Base-by-base conservation (phyloP, 2,113 vertebrate genomes). In the Phalacrocorax pelagicus region DNA sequence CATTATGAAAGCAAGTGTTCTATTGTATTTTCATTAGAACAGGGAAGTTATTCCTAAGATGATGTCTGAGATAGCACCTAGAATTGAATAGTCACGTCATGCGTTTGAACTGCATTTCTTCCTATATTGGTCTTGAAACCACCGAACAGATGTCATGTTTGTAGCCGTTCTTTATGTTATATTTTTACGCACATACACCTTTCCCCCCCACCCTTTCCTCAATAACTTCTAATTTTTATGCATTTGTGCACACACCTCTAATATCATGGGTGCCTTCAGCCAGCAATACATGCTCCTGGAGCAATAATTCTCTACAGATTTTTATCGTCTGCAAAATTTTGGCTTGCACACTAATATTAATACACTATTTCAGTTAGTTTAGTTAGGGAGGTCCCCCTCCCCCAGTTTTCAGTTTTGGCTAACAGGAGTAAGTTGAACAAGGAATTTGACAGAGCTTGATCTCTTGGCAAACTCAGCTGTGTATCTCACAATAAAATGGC, bases 391-490 rank as follows among this genome's bases (percentile, higher is more conserved):
- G 18, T 36, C 8, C 30, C 9, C 4, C 1, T 7, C 4, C 2
- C 4, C n/a, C 40, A 59, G 13, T 65, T 81, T 36, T 79, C 32
- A 65, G 24, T 83, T 94, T 88, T 94, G 70, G 51, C 52, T 91
- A 90, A 95, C 1, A 83, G 62, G 36, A 61, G 4, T 34, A 82
- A 90, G 81, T 32, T 90, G 86, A 92, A 93, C 61, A 79, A 65
- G 70, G 61, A 94, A 92, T 94, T 87, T 87, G 62, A 94, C 85
- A 89, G 94, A 88, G 82, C 91, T 73, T 69, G 87, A 96, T 95
- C 81, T 93, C 92, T 93, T 88, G 70, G 93, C 80, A 95, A 96
- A 97, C 57, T 96, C 82, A 92, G 89, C 92, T 94, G 92, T 54
- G 30, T 75, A 72, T 73, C 92, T 91, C 66, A 91, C 85, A 95